Base-by-base conservation (phyloP, 2,888 invertebrate genomes). In the Melieria omissa region DNA sequence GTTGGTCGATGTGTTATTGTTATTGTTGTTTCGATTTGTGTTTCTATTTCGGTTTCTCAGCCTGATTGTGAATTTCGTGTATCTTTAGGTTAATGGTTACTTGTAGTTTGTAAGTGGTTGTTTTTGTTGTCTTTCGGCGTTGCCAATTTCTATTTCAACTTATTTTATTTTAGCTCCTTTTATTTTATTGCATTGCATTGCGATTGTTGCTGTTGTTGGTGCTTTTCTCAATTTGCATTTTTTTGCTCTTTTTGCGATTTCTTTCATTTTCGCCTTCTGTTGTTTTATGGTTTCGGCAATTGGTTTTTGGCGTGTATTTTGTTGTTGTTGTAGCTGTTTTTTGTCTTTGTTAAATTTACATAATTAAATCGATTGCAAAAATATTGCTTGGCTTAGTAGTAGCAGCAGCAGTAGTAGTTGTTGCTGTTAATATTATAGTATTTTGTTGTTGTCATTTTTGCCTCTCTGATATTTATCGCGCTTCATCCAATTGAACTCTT, bases 321-420 rank as follows among this genome's bases (percentile, higher is more conserved):
- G 10, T 62, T 62, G 52, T 61, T 65, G 16, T 14, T 55, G 49
- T 62, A 29, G n/a, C 52, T 60, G 41, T 14, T 61, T 47, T 46
- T 65, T 65, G 29, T 65, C 57, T 60, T 69, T 60, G 65, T 61
- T 52, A 70, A 66, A 72, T 72, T 72, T 65, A 63, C 72, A 75
- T 73, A 75, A 73, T 73, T 72, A 70, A 72, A 62, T 72, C 68
- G 75, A 73, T 73, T 73, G 73, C 72, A 71, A 70, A 72, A 72
- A 71, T 67, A 8, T 70, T 42, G 57, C 9, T 16, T 16, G 16
- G 16, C 1, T 16, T 16, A 16, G 16, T 16, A 16, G 16, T 2
- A 16, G 16, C 16, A 16, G 16, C 16, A 16, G 16, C 16, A 16
- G 14, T 5, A 10, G 7, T 57, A 66, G 55, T 65, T 52, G 60